These are phyloP conservation scores for Linepithema humile DNA, from an alignment of 1,140 invertebrate species.

Conservation along the genomic window DNA sequence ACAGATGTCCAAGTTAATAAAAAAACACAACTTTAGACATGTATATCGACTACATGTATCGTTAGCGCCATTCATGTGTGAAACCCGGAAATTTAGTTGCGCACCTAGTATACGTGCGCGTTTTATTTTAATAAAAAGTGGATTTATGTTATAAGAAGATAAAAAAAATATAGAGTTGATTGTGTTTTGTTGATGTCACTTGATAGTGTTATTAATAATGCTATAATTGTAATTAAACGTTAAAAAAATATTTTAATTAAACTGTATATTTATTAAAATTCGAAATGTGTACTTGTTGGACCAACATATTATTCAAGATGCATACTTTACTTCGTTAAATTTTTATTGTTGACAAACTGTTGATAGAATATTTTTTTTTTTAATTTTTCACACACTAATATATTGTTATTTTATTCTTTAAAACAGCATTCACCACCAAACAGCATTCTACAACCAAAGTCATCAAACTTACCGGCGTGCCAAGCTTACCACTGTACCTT, in stretches of 20 bases:
- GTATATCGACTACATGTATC: too few species aligned
- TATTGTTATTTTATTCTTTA: neutral
- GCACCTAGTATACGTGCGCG: neutral
- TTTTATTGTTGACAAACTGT: neutral
- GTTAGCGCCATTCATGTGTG: too few species aligned
- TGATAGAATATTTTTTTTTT: neutral
- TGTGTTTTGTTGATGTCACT: too few species aligned
- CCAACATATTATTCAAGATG: neutral
- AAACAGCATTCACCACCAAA: neutral
- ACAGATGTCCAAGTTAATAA: too few species aligned
- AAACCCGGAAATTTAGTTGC: too few species aligned
- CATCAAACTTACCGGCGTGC: neutral
- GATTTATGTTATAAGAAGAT: too few species aligned
- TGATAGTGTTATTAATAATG: too few species aligned
- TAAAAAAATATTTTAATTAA: too few species aligned
- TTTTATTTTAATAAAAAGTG: neutral
- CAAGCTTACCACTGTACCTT: neutral
- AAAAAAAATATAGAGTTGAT: too few species aligned
- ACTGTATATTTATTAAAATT: too few species aligned
- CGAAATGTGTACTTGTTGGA: neutral
- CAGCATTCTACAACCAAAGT: neutral
- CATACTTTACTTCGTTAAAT: neutral
- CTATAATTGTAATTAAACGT: too few species aligned
- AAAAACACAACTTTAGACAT: too few species aligned
- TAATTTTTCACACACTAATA: neutral